Evolutionary conservation across 2,113 vertebrate genomes (phyloP), one percentile per base, ranked within the genome.

Genomic region (Oophaga pumilio): DNA sequence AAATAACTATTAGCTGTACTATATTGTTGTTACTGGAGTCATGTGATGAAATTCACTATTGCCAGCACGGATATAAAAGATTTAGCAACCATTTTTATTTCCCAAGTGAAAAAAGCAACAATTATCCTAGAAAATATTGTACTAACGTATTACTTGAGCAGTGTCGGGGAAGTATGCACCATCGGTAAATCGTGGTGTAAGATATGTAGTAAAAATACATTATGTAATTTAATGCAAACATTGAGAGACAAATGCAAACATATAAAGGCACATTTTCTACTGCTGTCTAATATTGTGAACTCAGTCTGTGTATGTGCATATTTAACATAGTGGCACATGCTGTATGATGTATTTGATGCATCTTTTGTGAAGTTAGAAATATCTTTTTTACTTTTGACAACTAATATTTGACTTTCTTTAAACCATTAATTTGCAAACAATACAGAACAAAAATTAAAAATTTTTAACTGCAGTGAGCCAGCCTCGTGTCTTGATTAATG

Each of bases 21-120:
- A 8, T 15, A 33, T 7, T 73, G 33, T 73, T 74, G 20, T 71
- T 28, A 74, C 24, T 49, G 71, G 6, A 43, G 49, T 49, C 71
- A 43, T 74, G 33, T 74, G 12, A 15, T 43, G 33, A 18, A 74
- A 66, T 6, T 33, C 33, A 43, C 71, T 43, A 74, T 49, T 74
- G 71, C 71, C 33, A 74, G 71, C 71, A 74, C 33, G 71, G 15
- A 74, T 74, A 74, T 74, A 11, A 74, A 74, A 74, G 13, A 74
- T 74, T 74, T 74, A 74, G 33, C 26, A 74, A 49, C 26, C 28
- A 74, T 74, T 74, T 66, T 66, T 33, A 74, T 74, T 74, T 74
- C 71, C 71, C 71, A 74, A 74, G 71, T 74, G 71, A 74, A 74
- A 74, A 74, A 9, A 43, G 22, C 33, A 74, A 74, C 33, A 74